A percentile compares a stretch with the other conserved stretches of the same genome.
These are phyloP conservation scores for Acanthosoma haemorrhoidale DNA, from an alignment of 2,888 invertebrate species.

Conservation along the genomic window DNA sequence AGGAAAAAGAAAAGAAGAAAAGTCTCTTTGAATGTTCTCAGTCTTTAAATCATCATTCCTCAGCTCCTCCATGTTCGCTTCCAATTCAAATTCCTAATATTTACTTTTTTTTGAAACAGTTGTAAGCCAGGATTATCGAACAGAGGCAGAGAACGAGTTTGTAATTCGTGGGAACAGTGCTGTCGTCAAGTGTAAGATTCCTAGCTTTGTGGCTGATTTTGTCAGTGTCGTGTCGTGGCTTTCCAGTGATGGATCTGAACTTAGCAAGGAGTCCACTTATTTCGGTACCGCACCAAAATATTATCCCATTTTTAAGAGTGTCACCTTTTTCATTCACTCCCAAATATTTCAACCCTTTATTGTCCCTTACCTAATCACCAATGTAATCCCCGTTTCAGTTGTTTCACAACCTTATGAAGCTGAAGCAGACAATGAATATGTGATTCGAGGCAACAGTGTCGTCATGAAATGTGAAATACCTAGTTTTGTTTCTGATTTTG, in stretches of 20 bases:
- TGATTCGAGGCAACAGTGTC: constrained; percentile 82
- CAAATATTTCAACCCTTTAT: too few relatives aligned
- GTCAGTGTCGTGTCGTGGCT: constrained; percentile 81
- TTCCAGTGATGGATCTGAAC: not conserved
- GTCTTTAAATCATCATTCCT: not conserved
- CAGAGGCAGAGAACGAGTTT: constrained; percentile 84
- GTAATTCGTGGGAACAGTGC: constrained; percentile 83
- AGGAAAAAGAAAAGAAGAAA: not conserved
- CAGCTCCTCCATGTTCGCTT: not conserved
- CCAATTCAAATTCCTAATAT: not conserved
- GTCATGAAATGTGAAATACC: constrained; percentile 87
- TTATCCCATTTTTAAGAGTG: not conserved
- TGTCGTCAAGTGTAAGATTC: constrained; percentile 81
- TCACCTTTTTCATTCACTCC: too few relatives aligned
- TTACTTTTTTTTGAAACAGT: constrained; percentile 51
- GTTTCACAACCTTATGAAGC: constrained; percentile 77
- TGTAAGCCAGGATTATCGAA: constrained; percentile 81
- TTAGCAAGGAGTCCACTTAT: not conserved
- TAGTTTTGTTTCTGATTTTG: constrained; percentile 89
- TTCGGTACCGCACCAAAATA: not conserved
- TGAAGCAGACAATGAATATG: constrained; percentile 83
- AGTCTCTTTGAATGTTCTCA: not conserved
- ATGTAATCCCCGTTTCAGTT: constrained; percentile 47
- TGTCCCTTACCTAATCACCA: constrained; percentile 4
- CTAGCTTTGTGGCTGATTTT: constrained; percentile 85